Evolutionary conservation across 2,888 invertebrate genomes (phyloP).

Genomic region (Micropterix aruncella): DNA sequence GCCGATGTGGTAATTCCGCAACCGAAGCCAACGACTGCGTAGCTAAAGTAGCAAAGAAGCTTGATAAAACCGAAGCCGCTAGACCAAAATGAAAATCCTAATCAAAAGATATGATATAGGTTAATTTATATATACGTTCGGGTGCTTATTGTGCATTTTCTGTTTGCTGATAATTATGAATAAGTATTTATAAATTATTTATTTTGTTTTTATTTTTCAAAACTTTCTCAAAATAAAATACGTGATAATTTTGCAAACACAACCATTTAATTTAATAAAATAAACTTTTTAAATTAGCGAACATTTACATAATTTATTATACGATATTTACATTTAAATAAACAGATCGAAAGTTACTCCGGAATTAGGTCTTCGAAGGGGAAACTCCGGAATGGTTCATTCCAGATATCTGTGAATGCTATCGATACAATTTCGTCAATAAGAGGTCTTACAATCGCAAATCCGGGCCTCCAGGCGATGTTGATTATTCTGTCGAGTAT

Average conservation of each 20-base stretch:
- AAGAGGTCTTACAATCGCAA: constrained; percentile 57
- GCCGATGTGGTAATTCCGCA: neutral
- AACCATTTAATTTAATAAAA: neutral
- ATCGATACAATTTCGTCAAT: constrained; percentile 74
- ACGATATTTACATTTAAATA: neutral
- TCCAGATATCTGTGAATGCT: constrained; percentile 73
- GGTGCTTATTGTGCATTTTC: too few relatives aligned
- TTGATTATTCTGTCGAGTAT: constrained; percentile 66
- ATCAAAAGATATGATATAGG: too few relatives aligned
- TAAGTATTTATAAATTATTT: too few relatives aligned
- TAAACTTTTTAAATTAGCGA: neutral
- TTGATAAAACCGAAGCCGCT: neutral
- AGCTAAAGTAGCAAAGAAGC: neutral
- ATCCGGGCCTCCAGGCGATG: constrained; percentile 67
- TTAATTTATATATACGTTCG: too few relatives aligned
- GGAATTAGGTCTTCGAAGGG: constrained; percentile 52
- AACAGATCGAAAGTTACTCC: constrained; percentile 7
- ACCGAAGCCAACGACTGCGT: neutral
- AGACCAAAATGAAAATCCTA: too few relatives aligned
- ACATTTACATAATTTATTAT: neutral
- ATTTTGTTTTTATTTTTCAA: too few relatives aligned
- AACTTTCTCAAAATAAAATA: too few relatives aligned
- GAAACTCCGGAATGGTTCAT: constrained; percentile 58
- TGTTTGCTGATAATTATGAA: too few relatives aligned
- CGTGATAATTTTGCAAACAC: too few relatives aligned